These are phyloP conservation scores for Plebejus anna DNA, from an alignment of 2,888 invertebrate species.

Conservation along the genomic window DNA sequence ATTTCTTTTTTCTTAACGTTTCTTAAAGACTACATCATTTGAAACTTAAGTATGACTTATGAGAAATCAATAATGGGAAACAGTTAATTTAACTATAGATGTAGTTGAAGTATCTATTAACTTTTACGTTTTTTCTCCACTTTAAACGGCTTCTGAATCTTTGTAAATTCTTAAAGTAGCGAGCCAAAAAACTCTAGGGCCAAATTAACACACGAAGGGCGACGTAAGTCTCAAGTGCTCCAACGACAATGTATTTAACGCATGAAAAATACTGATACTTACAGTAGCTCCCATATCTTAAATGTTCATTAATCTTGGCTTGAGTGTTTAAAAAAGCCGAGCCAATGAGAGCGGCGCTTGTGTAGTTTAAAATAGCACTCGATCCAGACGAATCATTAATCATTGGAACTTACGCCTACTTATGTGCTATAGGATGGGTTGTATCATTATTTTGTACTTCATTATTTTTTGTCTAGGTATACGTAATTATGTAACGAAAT, in stretches of 20 bases:
- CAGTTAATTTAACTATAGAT: no score
- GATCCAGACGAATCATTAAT: conserved; percentile 67
- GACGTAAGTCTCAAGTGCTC: conserved; percentile 36
- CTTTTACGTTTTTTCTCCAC: no score
- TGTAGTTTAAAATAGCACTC: conserved; percentile 69
- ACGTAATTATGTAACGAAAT: no score
- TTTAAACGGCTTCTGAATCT: not conserved
- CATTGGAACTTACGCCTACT: conserved; percentile 52
- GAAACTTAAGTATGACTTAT: no score
- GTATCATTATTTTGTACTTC: conserved; percentile 24
- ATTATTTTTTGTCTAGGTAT: not conserved
- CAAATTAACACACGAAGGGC: conserved; percentile 21
- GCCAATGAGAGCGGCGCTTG: conserved; percentile 58
- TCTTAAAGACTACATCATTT: not conserved
- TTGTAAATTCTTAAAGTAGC: not conserved
- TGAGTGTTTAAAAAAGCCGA: conserved; percentile 66
- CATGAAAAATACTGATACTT: conserved; percentile 61
- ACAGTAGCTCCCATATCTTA: conserved; percentile 64
- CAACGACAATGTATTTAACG: conserved; percentile 56
- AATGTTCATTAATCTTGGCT: conserved; percentile 71
- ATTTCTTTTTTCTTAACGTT: not conserved
- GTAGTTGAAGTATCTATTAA: no score
- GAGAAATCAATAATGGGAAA: no score
- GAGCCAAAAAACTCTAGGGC: not conserved
- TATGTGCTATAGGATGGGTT: conserved; percentile 40